Conservation (phyloP, 23 tunicate species). For the Oikopleura vanhoeffeni region DNA sequence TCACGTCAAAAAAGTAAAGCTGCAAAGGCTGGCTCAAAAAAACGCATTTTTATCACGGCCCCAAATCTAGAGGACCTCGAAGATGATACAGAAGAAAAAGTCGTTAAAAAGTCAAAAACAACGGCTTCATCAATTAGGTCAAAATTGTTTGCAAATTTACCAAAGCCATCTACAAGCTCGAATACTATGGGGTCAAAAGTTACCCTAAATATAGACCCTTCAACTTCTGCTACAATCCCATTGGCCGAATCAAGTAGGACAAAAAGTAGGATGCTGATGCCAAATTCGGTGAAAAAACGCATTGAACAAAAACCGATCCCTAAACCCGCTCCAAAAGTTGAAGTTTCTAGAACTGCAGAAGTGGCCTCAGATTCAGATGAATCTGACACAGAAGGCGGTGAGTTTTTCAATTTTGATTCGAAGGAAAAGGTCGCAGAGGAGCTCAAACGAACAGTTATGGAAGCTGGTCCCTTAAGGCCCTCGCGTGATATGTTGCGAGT, state of each 20-base stretch:
- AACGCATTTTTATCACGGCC: conserved; percentile 1
- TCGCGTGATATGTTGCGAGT: neutral
- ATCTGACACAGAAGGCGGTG: neutral
- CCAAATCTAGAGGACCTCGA: neutral
- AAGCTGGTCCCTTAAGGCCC: neutral
- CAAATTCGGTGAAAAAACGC: conserved; percentile 4
- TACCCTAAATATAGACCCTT: neutral
- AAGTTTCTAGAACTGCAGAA: no score
- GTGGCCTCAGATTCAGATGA: neutral
- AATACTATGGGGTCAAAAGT: neutral
- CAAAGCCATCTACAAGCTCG: neutral
- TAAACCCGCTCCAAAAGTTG: no score
- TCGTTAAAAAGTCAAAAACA: neutral
- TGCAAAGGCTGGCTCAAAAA: neutral
- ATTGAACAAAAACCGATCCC: neutral
- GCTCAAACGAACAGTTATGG: neutral
- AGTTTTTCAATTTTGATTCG: neutral
- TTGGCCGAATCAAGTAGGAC: neutral
- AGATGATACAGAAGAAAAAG: neutral
- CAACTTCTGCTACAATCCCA: neutral
- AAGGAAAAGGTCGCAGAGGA: conserved; percentile 10
- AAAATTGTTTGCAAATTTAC: neutral
- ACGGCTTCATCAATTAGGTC: neutral
- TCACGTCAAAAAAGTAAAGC: neutral
- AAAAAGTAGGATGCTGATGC: neutral